Conservation (phyloP, 2,113 vertebrate species). For the Pachycephala philippinensis region DNA sequence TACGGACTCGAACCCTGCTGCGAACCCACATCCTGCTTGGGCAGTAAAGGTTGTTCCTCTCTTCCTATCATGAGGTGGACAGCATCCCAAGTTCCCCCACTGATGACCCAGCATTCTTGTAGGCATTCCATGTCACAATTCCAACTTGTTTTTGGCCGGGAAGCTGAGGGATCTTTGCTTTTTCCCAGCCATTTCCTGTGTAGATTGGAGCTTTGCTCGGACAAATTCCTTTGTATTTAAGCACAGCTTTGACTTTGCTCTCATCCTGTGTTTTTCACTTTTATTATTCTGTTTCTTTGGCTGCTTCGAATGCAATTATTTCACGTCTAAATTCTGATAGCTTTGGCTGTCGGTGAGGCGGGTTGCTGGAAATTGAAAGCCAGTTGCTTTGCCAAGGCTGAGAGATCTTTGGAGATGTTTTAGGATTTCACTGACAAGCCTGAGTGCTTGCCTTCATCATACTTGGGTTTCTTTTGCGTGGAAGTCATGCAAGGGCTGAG, state of each 20-base stretch:
- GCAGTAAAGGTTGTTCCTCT: not conserved
- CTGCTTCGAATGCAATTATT: not conserved
- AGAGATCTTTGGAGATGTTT: not conserved
- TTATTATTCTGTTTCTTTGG: not conserved
- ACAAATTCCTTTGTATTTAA: not conserved
- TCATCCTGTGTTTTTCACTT: not conserved
- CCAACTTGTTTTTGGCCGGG: fast-evolving
- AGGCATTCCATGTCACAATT: not conserved
- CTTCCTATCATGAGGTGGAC: not conserved
- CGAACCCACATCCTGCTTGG: not conserved
- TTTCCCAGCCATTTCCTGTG: not conserved
- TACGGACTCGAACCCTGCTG: not conserved
- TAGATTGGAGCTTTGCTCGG: not conserved
- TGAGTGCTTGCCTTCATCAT: not conserved
- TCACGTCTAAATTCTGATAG: not conserved
- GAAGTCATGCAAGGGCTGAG: not conserved
- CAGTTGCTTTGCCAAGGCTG: not conserved
- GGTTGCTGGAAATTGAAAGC: conserved; percentile 2
- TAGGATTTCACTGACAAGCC: not conserved
- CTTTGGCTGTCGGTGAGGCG: not conserved
- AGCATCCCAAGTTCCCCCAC: not conserved
- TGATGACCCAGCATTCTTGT: not conserved
- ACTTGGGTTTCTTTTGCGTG: not conserved
- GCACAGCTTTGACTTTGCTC: not conserved
- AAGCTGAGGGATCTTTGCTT: not conserved